Percentiles rank a stretch among this genome's conserved stretches.
Evolutionary conservation across 1,140 invertebrate genomes (phyloP).

Genomic region (Oryzaephilus surinamensis): DNA sequence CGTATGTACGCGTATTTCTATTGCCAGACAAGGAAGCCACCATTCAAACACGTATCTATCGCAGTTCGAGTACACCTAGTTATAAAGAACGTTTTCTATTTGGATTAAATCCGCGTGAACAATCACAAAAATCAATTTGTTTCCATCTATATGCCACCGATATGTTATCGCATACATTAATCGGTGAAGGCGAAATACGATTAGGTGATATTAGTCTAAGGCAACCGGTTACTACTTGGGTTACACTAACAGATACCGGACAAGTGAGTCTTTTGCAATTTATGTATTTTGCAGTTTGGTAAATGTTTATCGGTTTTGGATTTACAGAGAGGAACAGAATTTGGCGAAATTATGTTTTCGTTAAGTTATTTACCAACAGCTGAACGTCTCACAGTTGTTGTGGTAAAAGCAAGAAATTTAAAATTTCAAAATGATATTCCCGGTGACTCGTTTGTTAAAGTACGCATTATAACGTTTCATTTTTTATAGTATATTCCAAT

Average conservation of each 20-base stretch:
- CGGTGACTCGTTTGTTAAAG: conserved; percentile 46
- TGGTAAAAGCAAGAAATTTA: conserved; percentile 70
- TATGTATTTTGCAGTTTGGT: no score
- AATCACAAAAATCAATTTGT: conserved; percentile 40
- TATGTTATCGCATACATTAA: conserved; percentile 50
- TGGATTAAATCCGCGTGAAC: conserved; percentile 44
- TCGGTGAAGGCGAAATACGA: conserved; percentile 53
- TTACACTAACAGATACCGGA: conserved; percentile 49
- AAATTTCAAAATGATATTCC: conserved; percentile 37
- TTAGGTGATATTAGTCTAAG: conserved; percentile 48
- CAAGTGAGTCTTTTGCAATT: no score
- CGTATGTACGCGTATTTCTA: conserved; percentile 63
- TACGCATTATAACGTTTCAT: no score
- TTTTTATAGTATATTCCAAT: conserved; percentile 5
- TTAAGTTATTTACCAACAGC: conserved; percentile 69
- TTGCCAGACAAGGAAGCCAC: conserved; percentile 60
- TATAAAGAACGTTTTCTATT: conserved; percentile 69
- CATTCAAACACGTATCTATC: conserved; percentile 64
- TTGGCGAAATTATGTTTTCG: conserved; percentile 73
- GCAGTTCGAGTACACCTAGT: conserved; percentile 53
- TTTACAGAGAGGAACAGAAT: no score
- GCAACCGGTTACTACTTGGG: conserved; percentile 50
- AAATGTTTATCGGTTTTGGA: no score
- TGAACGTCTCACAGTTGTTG: conserved; percentile 67
- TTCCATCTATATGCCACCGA: conserved; percentile 54